phyloP scores from a whole-genome alignment of 1,140 invertebrate genomes.

The Hermatobates lingyangjiaoensis region DNA sequence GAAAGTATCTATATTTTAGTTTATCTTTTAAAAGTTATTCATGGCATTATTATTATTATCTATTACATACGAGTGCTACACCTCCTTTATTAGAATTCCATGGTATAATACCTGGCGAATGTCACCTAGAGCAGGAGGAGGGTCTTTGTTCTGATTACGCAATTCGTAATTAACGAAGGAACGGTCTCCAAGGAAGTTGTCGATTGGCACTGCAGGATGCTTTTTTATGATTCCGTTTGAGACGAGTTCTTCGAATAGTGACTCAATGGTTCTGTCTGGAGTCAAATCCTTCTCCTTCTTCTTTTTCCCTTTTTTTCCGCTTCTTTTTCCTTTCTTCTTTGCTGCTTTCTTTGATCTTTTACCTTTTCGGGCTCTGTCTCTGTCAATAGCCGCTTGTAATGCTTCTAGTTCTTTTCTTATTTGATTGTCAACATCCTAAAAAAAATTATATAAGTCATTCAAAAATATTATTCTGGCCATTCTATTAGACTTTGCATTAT shows the following conservation, averaged over 20 bases:
- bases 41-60: too few species aligned
- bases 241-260: conserved; percentile 78
- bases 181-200: conserved; percentile 62
- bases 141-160: conserved; percentile 32
- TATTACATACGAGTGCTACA: too few species aligned
- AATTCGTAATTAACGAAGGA: conserved; percentile 40
- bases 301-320: conserved; percentile 72
- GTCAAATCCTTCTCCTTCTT: conserved; percentile 93
- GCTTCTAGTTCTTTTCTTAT: conserved; percentile 67
- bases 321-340: conserved; percentile 56
- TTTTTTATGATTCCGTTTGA: conserved; percentile 73
- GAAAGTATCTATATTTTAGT: too few species aligned
- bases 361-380: conserved; percentile 38
- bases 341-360: conserved; percentile 59
- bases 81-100: too few species aligned
- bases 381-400: conserved; percentile 37
- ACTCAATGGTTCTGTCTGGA: conserved; percentile 73
- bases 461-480: too few species aligned
- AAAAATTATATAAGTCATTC: background rate
- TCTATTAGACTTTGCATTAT: background rate
- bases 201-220: conserved; percentile 46
- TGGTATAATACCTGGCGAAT: conserved; percentile 38
- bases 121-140: conserved; percentile 52
- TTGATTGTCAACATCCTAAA: conserved; percentile 52
- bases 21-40: too few species aligned